phyloP scores from a whole-genome alignment of 2,797 vertebrate species.

The Argya squamiceps region DNA sequence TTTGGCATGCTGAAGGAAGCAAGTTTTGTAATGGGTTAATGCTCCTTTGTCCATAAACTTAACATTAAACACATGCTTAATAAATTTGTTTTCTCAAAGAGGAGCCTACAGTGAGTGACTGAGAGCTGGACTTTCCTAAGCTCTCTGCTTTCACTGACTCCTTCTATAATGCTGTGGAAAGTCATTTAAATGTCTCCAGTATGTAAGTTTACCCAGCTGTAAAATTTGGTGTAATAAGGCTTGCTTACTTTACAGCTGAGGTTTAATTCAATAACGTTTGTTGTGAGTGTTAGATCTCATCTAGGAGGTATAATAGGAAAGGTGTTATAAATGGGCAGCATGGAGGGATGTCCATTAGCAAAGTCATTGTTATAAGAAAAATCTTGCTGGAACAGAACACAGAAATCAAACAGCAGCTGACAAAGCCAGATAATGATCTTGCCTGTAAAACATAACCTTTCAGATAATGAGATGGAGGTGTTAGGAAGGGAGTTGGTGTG shows the following conservation, averaged over 20 bases:
- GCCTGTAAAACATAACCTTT: background rate
- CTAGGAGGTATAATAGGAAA: background rate
- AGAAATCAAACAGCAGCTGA: conserved; percentile 8
- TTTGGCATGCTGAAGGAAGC: background rate
- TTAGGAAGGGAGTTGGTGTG: background rate
- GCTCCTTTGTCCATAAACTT: background rate
- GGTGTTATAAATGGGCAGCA: background rate
- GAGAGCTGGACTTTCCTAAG: background rate
- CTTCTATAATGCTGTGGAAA: background rate
- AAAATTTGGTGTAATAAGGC: conserved; percentile 48
- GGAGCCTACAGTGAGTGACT: background rate
- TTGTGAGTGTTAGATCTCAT: background rate
- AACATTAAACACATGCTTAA: background rate
- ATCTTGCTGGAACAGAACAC: background rate
- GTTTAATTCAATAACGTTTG: conserved; percentile 38
- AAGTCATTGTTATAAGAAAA: background rate
- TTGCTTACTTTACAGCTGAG: conserved; percentile 39
- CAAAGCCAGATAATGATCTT: background rate
- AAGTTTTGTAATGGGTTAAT: background rate
- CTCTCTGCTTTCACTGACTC: background rate
- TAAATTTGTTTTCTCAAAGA: background rate
- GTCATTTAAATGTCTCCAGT: background rate
- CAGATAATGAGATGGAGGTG: background rate
- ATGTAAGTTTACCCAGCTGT: conserved; percentile 36
- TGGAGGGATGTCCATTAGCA: background rate